Evolutionary conservation across 1,140 invertebrate genomes (phyloP).

Genomic region (Oreohelix idahoensis): DNA sequence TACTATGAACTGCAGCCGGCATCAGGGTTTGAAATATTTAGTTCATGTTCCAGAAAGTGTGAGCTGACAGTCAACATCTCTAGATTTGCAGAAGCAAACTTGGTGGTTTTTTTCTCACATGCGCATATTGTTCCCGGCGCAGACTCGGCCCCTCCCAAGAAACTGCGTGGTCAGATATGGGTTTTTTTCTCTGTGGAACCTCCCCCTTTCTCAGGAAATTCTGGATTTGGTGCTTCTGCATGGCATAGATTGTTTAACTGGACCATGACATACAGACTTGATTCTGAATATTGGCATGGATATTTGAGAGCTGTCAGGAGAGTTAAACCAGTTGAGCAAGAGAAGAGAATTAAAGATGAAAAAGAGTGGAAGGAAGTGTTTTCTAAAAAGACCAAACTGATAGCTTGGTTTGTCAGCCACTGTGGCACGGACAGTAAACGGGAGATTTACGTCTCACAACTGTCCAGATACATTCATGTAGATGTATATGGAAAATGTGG

Average conservation of each 20-base stretch:
- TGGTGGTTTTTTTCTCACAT: constrained; percentile 37
- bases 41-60: constrained; percentile 25
- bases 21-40: constrained; percentile 4
- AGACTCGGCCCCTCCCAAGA: background rate
- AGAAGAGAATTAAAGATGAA: background rate
- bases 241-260: constrained; percentile 78
- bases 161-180: constrained; percentile 41
- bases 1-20: constrained; percentile 24
- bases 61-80: constrained; percentile 11
- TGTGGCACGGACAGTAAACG: constrained; percentile 76
- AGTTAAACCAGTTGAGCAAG: background rate
- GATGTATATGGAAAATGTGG: constrained; percentile 80
- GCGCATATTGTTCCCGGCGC: constrained; percentile 7
- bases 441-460: constrained; percentile 75
- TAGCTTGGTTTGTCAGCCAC: constrained; percentile 80
- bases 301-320: constrained; percentile 42
- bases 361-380: constrained; percentile 16
- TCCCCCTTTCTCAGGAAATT: constrained; percentile 20
- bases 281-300: constrained; percentile 72
- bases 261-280: constrained; percentile 83
- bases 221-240: background rate
- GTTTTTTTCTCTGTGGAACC: constrained; percentile 48
- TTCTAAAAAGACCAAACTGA: constrained; percentile 55
- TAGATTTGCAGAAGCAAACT: constrained; percentile 16
- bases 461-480: constrained; percentile 76